phyloP scores from a whole-genome alignment of 2,113 vertebrate species.

The Apodemus speciosus region DNA sequence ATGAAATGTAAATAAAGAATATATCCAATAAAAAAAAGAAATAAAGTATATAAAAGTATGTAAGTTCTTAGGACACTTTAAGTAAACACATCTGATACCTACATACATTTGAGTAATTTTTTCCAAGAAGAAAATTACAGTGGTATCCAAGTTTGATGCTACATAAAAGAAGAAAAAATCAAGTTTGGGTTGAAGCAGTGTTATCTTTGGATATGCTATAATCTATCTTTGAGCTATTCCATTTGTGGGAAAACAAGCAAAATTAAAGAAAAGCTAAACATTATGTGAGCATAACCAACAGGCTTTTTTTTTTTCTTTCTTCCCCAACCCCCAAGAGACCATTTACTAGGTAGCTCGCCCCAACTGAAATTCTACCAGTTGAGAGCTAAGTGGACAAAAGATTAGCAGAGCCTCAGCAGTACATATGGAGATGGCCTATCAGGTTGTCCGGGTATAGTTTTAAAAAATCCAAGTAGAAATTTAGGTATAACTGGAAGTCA shows the following conservation, averaged over 20 bases:
- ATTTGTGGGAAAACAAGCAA: neutral
- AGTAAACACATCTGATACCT: neutral
- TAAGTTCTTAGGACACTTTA: neutral
- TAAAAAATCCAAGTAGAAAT: neutral
- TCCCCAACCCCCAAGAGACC: neutral
- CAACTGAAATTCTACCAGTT: neutral
- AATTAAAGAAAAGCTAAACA: neutral
- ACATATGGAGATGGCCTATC: neutral
- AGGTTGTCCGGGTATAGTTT: neutral
- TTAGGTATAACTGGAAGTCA: neutral
- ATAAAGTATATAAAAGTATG: neutral
- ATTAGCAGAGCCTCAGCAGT: neutral
- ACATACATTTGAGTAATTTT: neutral
- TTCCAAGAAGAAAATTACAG: conserved; percentile 31
- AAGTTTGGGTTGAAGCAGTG: neutral
- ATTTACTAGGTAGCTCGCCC: neutral
- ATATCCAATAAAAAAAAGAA: too few species aligned
- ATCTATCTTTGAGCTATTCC: neutral
- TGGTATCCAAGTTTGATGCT: neutral
- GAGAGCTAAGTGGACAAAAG: neutral
- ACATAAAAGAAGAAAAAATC: neutral
- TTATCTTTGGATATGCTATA: neutral
- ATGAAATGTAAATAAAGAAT: too few species aligned
- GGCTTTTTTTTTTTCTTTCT: neutral
- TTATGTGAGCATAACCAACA: neutral